These are phyloP conservation scores for Spisula subtruncata DNA, from an alignment of 2,888 invertebrate species.

Conservation along the genomic window DNA sequence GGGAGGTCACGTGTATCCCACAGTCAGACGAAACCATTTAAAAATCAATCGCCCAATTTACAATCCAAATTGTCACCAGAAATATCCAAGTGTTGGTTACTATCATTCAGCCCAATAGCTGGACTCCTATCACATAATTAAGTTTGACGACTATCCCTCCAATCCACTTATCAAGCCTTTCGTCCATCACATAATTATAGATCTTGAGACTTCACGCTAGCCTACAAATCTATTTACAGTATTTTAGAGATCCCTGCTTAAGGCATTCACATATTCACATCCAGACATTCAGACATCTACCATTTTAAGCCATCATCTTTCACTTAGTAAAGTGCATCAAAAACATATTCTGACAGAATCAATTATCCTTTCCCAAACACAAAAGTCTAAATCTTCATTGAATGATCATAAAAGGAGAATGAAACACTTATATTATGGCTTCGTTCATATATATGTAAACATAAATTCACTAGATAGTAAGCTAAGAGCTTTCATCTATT, in stretches of 20 bases:
- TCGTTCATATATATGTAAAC: slow-evolving; percentile 1
- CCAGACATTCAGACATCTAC: too few relatives aligned
- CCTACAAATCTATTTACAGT: neutral
- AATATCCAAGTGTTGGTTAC: neutral
- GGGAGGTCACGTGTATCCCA: slow-evolving; percentile 35
- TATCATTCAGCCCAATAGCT: neutral
- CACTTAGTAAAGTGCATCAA: neutral
- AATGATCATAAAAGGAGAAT: neutral
- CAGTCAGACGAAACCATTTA: slow-evolving; percentile 33
- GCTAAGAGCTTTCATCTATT: neutral
- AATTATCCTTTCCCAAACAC: neutral
- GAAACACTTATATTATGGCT: neutral
- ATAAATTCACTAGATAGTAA: neutral
- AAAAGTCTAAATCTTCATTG: neutral
- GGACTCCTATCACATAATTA: slow-evolving; percentile 30
- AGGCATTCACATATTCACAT: neutral
- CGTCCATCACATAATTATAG: slow-evolving; percentile 20
- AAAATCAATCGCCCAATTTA: slow-evolving; percentile 45
- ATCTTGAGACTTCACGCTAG: neutral
- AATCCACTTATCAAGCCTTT: slow-evolving; percentile 7
- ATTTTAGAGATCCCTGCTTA: neutral
- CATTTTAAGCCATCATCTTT: slow-evolving; percentile 5
- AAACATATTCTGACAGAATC: slow-evolving; percentile 15
- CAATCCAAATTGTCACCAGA: neutral
- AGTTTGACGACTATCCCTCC: slow-evolving; percentile 27